Evolutionary conservation across 2,797 vertebrate genomes (phyloP).

Genomic region (Gallinago stenura): DNA sequence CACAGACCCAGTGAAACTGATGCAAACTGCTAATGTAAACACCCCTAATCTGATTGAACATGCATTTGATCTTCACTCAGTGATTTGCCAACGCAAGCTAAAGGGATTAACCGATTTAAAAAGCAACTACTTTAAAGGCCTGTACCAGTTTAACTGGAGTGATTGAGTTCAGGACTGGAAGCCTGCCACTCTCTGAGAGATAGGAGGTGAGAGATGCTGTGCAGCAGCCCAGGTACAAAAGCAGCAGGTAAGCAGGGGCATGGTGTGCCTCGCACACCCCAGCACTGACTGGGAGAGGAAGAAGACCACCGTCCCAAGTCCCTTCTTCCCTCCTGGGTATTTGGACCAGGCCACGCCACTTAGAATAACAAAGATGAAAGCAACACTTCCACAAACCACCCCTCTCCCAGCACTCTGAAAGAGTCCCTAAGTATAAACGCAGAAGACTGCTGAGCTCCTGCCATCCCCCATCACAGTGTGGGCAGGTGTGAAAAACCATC

Average conservation of each 20-base stretch:
- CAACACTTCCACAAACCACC: neutral
- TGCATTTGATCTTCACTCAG: conserved; percentile 10
- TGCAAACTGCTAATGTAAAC: conserved; percentile 18
- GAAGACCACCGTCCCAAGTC: neutral
- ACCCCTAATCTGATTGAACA: conserved; percentile 5
- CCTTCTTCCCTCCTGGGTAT: neutral
- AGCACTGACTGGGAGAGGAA: neutral
- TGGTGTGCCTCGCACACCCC: neutral
- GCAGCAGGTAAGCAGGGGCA: neutral
- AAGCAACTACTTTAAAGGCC: neutral
- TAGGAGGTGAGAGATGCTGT: neutral
- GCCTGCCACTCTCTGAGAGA: neutral
- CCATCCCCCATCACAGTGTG: neutral
- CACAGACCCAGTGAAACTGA: conserved; percentile 2
- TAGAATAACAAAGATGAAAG: neutral
- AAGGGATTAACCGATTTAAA: conserved; percentile 50
- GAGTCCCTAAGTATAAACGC: neutral
- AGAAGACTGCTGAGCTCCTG: neutral
- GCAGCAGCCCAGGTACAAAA: neutral
- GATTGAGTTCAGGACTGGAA: neutral
- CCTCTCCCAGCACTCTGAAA: neutral
- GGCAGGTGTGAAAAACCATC: conserved; percentile 37
- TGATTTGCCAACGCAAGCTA: conserved; percentile 1
- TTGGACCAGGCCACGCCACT: neutral
- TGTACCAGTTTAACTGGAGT: neutral